Percentiles rank a stretch among this genome's conserved stretches.
Evolutionary conservation across 1,140 invertebrate species (phyloP).

Genomic region (Drosophila teissieri): DNA sequence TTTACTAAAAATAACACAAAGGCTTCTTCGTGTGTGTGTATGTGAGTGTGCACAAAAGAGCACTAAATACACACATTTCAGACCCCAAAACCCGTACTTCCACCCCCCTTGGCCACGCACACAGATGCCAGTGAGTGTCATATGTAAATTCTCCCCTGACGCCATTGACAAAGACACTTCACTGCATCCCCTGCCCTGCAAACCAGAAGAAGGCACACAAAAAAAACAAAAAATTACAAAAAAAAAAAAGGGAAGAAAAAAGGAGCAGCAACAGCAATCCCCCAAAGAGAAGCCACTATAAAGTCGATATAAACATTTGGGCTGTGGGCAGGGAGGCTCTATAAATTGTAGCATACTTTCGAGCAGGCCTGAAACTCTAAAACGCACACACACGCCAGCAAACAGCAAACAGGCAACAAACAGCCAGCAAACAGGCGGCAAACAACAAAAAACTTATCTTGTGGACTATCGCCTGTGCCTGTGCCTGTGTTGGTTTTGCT

Average conservation of each 20-base stretch:
- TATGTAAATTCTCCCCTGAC: slow-evolving; percentile 81
- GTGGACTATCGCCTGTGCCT: slow-evolving; percentile 14
- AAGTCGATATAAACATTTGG: slow-evolving; percentile 79
- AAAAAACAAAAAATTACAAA: slow-evolving; percentile 17
- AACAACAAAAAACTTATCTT: slow-evolving; percentile 51
- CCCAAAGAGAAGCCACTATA: slow-evolving; percentile 62
- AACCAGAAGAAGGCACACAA: background rate
- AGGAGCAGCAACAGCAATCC: slow-evolving; percentile 24
- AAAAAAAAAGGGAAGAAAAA: background rate
- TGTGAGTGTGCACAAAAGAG: slow-evolving; percentile 63
- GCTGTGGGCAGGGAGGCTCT: slow-evolving; percentile 55
- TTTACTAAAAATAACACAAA: slow-evolving; percentile 79
- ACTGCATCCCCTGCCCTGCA: slow-evolving; percentile 17
- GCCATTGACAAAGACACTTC: slow-evolving; percentile 79
- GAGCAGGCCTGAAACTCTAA: slow-evolving; percentile 66
- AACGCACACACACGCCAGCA: slow-evolving; percentile 59
- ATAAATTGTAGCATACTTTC: slow-evolving; percentile 77
- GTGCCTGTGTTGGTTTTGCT: slow-evolving; percentile 25
- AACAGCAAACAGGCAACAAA: background rate
- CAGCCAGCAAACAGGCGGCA: background rate
- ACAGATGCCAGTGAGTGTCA: slow-evolving; percentile 63
- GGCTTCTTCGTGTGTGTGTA: slow-evolving; percentile 20
- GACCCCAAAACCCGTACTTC: slow-evolving; percentile 8
- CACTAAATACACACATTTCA: slow-evolving; percentile 61
- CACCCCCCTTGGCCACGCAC: slow-evolving; percentile 7